Evolutionary conservation across 2,113 vertebrate genomes (phyloP).

Genomic region (Falcunculus frontatus): DNA sequence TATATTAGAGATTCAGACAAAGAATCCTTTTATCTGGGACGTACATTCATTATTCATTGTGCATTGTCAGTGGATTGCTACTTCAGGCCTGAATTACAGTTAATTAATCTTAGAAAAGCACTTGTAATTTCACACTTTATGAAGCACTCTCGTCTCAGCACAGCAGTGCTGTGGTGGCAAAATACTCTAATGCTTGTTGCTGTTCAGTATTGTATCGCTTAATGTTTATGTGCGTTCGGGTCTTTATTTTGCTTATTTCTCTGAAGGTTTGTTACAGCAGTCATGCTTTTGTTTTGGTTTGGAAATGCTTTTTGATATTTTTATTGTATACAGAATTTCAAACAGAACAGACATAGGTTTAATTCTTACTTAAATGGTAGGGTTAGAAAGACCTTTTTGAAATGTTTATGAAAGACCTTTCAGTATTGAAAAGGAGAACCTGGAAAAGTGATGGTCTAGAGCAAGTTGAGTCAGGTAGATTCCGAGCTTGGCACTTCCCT

Average conservation of each 20-base stretch:
- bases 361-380: neutral
- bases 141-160: neutral
- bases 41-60: conserved; percentile 61
- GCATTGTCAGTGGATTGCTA: conserved; percentile 49
- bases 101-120: conserved; percentile 62
- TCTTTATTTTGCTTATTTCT: neutral
- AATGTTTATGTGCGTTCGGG: neutral
- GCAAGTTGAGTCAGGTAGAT: neutral
- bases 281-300: neutral
- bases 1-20: conserved; percentile 20
- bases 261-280: neutral
- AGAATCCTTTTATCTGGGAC: conserved; percentile 47
- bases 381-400: neutral
- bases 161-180: neutral
- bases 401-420: too few relatives aligned
- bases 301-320: neutral
- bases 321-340: neutral
- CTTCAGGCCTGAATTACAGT: conserved; percentile 52
- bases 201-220: neutral
- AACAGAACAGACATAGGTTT: neutral
- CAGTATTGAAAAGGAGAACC: neutral
- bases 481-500: neutral
- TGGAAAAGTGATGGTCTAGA: neutral
- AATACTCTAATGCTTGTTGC: neutral
- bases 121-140: conserved; percentile 48